A percentile compares a stretch with the other conserved stretches of the same genome.
These are phyloP conservation scores for Lepidonotus clava DNA, from an alignment of 2,888 invertebrate species.

Conservation along the genomic window DNA sequence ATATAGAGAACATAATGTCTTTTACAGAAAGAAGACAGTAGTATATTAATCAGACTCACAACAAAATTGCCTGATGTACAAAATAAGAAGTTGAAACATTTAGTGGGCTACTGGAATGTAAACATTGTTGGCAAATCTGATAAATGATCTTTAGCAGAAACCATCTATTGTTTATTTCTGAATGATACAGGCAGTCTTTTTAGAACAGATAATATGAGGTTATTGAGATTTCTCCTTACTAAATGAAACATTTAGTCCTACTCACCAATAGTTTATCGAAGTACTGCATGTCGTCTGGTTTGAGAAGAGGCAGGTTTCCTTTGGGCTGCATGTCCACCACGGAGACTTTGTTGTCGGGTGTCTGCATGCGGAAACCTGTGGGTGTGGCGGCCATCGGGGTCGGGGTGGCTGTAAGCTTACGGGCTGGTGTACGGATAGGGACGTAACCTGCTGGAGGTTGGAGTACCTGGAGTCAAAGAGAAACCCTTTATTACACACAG, in stretches of 20 bases:
- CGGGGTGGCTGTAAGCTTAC: conserved; percentile 98
- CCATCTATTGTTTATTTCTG: too few relatives aligned
- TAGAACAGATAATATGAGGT: too few relatives aligned
- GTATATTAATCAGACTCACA: too few relatives aligned
- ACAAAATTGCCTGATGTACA: too few relatives aligned
- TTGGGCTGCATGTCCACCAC: conserved; percentile 98
- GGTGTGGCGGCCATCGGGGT: conserved; percentile 88
- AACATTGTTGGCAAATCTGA: too few relatives aligned
- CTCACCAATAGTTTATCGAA: conserved; percentile 95
- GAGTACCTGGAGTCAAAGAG: conserved; percentile 81
- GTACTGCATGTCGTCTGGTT: conserved; percentile 99
- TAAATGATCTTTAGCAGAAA: too few relatives aligned
- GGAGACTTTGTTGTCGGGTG: conserved; percentile 82
- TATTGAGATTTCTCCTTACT: too few relatives aligned
- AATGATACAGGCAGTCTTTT: too few relatives aligned
- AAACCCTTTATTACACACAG: not conserved
- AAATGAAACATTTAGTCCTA: not conserved
- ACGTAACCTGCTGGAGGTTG: conserved; percentile 97
- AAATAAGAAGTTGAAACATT: too few relatives aligned
- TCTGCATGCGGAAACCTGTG: conserved; percentile 80
- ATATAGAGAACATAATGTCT: too few relatives aligned
- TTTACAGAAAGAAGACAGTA: too few relatives aligned
- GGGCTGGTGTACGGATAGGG: conserved; percentile 97
- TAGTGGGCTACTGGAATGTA: too few relatives aligned
- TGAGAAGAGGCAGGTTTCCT: conserved; percentile 97